A percentile compares a stretch with the other conserved stretches of the same genome.
Conservation (phyloP, 2,797 vertebrate genomes). For the Micromesistius poutassou region DNA sequence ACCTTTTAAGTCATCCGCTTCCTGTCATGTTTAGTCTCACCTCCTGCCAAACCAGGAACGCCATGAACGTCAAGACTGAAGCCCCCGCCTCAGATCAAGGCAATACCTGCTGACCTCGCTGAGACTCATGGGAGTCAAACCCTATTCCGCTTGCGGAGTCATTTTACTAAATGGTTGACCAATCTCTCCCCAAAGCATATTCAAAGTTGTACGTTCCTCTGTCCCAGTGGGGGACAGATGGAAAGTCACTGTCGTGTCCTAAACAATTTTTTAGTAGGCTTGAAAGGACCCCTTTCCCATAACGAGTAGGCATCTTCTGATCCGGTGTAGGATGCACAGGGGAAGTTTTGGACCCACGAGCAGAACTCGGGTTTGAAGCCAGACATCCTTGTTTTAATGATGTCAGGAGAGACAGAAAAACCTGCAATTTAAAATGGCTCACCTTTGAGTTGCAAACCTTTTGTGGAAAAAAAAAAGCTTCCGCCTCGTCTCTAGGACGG, state of each 20-base stretch:
- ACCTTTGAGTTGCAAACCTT: conserved; percentile 3
- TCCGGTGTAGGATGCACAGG: neutral
- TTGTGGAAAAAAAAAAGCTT: neutral
- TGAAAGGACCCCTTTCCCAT: neutral
- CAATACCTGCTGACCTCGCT: conserved; percentile 20
- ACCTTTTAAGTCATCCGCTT: conserved; percentile 41
- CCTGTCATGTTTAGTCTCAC: conserved; percentile 53
- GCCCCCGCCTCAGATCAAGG: conserved; percentile 30
- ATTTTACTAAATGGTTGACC: conserved; percentile 38
- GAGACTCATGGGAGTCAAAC: conserved; percentile 55
- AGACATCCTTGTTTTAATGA: neutral
- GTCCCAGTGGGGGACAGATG: conserved; percentile 35
- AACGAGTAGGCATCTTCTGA: neutral
- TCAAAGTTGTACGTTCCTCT: conserved; percentile 16
- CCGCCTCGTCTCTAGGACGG: neutral
- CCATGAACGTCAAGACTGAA: conserved; percentile 50
- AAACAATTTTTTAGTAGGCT: neutral
- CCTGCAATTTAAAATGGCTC: neutral
- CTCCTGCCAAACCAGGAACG: conserved; percentile 58
- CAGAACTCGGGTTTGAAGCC: neutral
- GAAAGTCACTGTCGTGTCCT: conserved; percentile 40
- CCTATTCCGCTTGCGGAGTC: conserved; percentile 32
- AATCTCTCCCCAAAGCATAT: conserved; percentile 36
- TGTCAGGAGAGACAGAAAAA: conserved; percentile 1
- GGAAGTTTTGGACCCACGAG: neutral